phyloP scores from a whole-genome alignment of 2,113 vertebrate species.

The Colaptes auratus region DNA sequence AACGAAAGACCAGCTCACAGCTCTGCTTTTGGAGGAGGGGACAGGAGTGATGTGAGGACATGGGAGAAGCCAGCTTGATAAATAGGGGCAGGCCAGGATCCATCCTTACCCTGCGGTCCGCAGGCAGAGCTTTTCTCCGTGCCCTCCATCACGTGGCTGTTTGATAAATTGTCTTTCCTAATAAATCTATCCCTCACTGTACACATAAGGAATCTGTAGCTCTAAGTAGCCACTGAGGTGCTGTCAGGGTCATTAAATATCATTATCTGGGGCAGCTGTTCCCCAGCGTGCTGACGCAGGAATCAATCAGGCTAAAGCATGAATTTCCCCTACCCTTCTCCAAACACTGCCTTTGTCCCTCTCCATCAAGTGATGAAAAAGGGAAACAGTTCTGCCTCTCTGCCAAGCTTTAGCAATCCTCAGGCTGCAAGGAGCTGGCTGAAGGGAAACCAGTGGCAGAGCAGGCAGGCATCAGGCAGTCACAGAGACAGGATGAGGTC shows the following conservation, averaged over 20 bases:
- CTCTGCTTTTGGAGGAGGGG: background rate
- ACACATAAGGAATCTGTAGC: background rate
- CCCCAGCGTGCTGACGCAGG: constrained; percentile 26
- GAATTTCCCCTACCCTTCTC: background rate
- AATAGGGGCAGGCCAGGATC: background rate
- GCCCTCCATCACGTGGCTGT: background rate
- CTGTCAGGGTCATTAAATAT: constrained; percentile 65
- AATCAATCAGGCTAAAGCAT: constrained; percentile 36
- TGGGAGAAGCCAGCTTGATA: background rate
- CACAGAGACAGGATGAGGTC: constrained; percentile 69
- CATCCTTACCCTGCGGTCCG: background rate
- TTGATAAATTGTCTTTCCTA: constrained; percentile 16
- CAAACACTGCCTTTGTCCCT: constrained; percentile 17
- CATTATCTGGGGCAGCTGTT: constrained; percentile 59
- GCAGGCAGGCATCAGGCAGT: constrained; percentile 60
- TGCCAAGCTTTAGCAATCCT: constrained; percentile 45
- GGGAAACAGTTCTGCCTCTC: background rate
- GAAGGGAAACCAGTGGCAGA: constrained; percentile 70
- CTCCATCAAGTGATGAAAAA: background rate
- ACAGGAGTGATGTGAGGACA: background rate
- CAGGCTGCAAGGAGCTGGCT: constrained; percentile 11
- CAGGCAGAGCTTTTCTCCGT: background rate
- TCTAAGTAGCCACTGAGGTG: constrained; percentile 38
- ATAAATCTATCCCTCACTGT: constrained; percentile 19
- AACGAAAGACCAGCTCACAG: background rate